Evolutionary conservation across 2,888 invertebrate genomes (phyloP), one percentile per base, ranked within the genome.

Genomic region (Diplolepis rosae): DNA sequence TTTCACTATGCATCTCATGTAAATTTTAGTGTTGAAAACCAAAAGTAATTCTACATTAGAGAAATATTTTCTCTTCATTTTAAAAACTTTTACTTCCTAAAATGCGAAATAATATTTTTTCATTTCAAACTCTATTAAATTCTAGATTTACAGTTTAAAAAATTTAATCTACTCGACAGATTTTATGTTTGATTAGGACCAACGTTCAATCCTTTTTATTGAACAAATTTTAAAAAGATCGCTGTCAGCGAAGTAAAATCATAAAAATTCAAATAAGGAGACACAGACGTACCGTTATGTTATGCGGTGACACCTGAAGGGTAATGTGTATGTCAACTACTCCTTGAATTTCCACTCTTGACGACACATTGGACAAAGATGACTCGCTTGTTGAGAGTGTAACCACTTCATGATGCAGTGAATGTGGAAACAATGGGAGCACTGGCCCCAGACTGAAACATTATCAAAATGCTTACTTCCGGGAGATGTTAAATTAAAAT

Each of bases 401-500:
- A 99, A 92, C 99, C 99, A 99, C 92, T 99, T 99, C 88, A 98
- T 96, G 85, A 99, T 99, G 90, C 99, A 99, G 90, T 99, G 99
- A 90, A 98, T 98, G 90, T 99, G 99, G 90, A 99, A 99, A 90
- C 98, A 98, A 90, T 99, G 99, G 7, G 98, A 96, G 89, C 99
- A 99, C 86, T 96, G 95, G 73, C 99, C 99, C 97, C 98, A 98
- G 79, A 98, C 98, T 92, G 89, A 61, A 78, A 78, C 66, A 71
- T 70, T 48, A 69, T 67, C 54, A 56, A 42, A 73, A 70, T 39
- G 6, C 5, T 15, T 27, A 61, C 22, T 45, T 39, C 54, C 28
- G 67, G 56, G 18, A n/a, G 50, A 50, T 5, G 27, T 52, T 27
- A 4, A 27, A 66, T 30, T 45, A 22, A 48, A 13, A 9, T 15